Percentiles rank a stretch among this genome's conserved stretches.
Evolutionary conservation across 2,888 invertebrate species (phyloP).

Genomic region (Tyria jacobaeae): DNA sequence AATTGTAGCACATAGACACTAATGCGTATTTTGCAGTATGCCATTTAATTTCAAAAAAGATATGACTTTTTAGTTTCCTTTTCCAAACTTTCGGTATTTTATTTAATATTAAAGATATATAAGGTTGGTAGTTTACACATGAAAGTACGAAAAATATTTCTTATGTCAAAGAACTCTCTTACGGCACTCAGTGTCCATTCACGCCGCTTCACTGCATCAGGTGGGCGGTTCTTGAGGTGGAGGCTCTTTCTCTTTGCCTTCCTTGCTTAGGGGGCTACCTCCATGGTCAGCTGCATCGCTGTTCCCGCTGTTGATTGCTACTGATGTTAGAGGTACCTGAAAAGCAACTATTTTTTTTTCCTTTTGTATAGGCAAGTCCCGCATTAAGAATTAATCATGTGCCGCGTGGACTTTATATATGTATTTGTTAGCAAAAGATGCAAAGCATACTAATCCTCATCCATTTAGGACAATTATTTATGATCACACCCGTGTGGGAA

Average conservation of each 20-base stretch:
- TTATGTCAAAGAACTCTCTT: slow-evolving; percentile 19
- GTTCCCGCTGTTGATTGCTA: slow-evolving; percentile 76
- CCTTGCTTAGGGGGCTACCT: slow-evolving; percentile 69
- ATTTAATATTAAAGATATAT: not conserved
- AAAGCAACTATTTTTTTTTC: not conserved
- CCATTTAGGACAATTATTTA: no score
- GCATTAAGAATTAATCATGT: no score
- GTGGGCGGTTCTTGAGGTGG: slow-evolving; percentile 67
- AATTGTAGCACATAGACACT: not conserved
- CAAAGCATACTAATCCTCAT: no score
- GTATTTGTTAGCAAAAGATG: no score
- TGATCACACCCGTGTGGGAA: no score
- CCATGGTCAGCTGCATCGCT: slow-evolving; percentile 64
- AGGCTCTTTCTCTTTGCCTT: slow-evolving; percentile 66
- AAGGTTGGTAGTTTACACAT: not conserved
- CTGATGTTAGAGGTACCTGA: slow-evolving; percentile 80
- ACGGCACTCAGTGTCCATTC: slow-evolving; percentile 33
- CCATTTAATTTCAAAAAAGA: no score
- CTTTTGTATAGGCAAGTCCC: no score
- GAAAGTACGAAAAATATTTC: slow-evolving; percentile 1
- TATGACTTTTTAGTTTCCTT: not conserved
- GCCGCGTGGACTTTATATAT: no score
- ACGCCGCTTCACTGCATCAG: slow-evolving; percentile 63
- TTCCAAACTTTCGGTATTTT: not conserved
- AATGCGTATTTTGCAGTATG: no score